Base-by-base conservation (phyloP, 2,113 vertebrate species). In the Neomonachus schauinslandi region DNA sequence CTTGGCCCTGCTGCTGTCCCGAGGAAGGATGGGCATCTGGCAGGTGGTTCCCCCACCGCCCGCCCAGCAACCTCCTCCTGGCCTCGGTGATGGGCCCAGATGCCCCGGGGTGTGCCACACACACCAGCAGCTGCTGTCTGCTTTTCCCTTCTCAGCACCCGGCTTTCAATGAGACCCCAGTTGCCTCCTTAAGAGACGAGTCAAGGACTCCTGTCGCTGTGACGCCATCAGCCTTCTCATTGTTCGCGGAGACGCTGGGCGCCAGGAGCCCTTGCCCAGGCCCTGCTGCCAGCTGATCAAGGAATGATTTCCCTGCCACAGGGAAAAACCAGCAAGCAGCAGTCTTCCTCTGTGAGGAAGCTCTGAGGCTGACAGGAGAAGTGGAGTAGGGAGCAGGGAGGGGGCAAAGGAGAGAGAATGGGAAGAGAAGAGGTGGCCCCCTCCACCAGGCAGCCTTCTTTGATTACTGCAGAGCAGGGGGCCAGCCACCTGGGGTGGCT, bases 201-300 rank as follows among this genome's bases (percentile, higher is more conserved):
- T 57, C 97, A 97, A 98, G 94, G 97, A 96, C 94, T 88, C 39
- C 90, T 77, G 95, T 94, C 92, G 81, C 79, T 10, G 31, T 63
- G 97, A 96, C 5, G 33, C 80, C 84, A 80, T 6, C 0, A 1
- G 92, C 42, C 92, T 74, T 81, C 87, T 71, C 39, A 11, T 5
- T 36, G 85, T 82, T 82, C 0, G 28, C 53, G 0, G 1, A 39
- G 89, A 61, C 22, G 12, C n/a, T 0, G 11, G 90, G 93, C 0
- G 3, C 84, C 51, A 24, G 90, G 59, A 74, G 87, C 55, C 24
- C 42, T 76, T 4, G 2, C 76, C 93, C 77, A 18, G 69, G 83
- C 55, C 91, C 94, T 83, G 76, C 12, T 46, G 49, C 90, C 28
- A 49, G 53, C 95, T 93, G 97, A 97, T 93, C 82, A 91, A 94